Evolutionary conservation across 2,797 vertebrate genomes (phyloP).

Genomic region (Tenualosa ilisha): DNA sequence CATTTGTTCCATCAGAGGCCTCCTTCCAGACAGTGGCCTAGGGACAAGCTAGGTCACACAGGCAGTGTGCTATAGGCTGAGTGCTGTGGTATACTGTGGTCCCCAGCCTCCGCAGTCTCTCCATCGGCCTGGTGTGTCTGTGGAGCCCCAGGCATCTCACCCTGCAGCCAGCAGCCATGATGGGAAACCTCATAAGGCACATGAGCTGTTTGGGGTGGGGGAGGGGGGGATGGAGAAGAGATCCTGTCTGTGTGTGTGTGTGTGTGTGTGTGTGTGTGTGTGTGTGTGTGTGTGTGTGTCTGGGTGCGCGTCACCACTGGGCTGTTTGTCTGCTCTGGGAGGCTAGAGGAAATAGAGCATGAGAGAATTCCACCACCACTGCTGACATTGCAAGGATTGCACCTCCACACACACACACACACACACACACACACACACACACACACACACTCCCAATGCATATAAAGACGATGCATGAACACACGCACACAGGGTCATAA

Average conservation of each 20-base stretch:
- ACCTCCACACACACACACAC: background rate
- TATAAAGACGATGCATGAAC: background rate
- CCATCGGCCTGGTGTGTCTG: no score
- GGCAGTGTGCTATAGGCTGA: no score
- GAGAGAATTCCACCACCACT: background rate
- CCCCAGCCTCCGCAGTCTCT: no score
- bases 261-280: background rate
- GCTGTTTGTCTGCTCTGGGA: background rate
- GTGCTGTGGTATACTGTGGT: no score
- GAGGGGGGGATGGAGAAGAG: no score
- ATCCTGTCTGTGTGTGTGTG: background rate
- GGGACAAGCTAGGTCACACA: background rate
- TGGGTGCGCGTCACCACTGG: background rate
- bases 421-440: constrained; percentile 10
- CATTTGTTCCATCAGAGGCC: background rate
- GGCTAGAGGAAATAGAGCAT: constrained; percentile 6
- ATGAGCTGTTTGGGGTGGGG: no score
- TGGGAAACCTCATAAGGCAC: no score
- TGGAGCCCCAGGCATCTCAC: no score
- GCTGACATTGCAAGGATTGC: background rate
- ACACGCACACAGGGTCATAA: background rate
- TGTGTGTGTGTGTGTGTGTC: background rate
- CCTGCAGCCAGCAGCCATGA: no score
- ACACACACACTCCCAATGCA: constrained; percentile 3
- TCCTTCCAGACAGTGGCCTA: background rate